Percentiles rank a stretch among this genome's conserved stretches.
Conservation (phyloP, 2,797 vertebrate species). For the Anguilla anguilla region DNA sequence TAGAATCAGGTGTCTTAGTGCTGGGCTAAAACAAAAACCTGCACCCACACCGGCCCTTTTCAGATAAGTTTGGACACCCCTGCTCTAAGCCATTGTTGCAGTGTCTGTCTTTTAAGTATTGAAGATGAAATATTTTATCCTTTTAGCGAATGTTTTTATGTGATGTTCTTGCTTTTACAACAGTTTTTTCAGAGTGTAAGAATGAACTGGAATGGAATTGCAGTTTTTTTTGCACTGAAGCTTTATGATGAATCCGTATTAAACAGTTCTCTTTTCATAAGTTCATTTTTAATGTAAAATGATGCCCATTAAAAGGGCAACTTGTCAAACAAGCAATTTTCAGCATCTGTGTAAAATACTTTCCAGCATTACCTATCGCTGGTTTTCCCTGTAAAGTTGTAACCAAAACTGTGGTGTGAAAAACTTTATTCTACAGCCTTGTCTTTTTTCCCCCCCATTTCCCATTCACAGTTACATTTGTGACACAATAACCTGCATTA, state of each 20-base stretch:
- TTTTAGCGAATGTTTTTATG: slow-evolving; percentile 67
- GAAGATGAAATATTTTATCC: slow-evolving; percentile 53
- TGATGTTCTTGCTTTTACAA: slow-evolving; percentile 54
- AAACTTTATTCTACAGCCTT: background rate
- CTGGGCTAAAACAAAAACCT: too few species aligned
- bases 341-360: background rate
- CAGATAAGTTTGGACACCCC: too few species aligned
- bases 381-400: background rate
- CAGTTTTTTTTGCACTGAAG: slow-evolving; percentile 47
- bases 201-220: slow-evolving; percentile 64
- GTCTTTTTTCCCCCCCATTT: background rate
- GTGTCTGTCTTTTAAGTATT: background rate
- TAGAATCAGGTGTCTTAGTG: too few species aligned
- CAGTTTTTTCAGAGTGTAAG: slow-evolving; percentile 58
- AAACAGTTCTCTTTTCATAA: slow-evolving; percentile 59
- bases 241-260: slow-evolving; percentile 65
- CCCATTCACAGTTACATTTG: background rate
- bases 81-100: background rate
- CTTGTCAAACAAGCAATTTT: background rate
- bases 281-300: slow-evolving; percentile 25
- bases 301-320: slow-evolving; percentile 9
- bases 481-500: background rate
- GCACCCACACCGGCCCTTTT: too few species aligned
- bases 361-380: background rate
- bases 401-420: background rate